Evolutionary conservation across 2,888 invertebrate species (phyloP), one percentile per base, ranked within the genome.

Genomic region (Tetramorium bicarinatum): DNA sequence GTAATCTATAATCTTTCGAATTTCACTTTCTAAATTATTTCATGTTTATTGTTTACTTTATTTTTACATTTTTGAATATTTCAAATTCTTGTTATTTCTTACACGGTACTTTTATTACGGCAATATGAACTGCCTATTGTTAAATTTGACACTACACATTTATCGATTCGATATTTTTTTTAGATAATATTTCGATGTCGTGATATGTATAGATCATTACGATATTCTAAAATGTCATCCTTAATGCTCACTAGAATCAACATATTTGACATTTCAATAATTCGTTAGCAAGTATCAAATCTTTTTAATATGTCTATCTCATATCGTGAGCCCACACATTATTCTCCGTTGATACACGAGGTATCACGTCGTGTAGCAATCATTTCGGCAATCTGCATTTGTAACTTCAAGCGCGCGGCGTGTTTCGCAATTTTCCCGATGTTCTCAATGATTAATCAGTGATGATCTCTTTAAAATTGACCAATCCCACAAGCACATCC

Each of bases 361-460:
- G 15, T 41, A 64, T 38, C 47, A n/a, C n/a, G 1, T 62, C 6
- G 62, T 75, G 64, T 75, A 38, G 49, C 21, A 64, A 75, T 75
- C 62, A 75, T 61, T 75, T 61, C 44, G 44, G 61, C 34, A 75
- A 64, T 76, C 64, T 64, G 47, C 64, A 76, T 64, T 64, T 49
- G 47, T 62, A 47, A 62, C n/a, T 34, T 49, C 21, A 38, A 7
- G 18, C 54, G 21, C 21, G 15, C 54, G 21, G 9, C 34, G 21
- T 18, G 3, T 64, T 76, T 76, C 64, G 38, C 25, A 76, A 76
- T 47, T 34, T 38, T 38, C 18, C 15, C 61, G 44, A n/a, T n/a
- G 7, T 11, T 21, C 15, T 34, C 44, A 47, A 44, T 38, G 34
- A 75, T 34, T 47, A 38, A 75, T 75, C 62, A 61, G 29, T 29